Percentiles rank a stretch among this genome's conserved stretches.
These are phyloP conservation scores for Apeltes quadracus DNA, from an alignment of 2,113 vertebrate species.

Conservation along the genomic window DNA sequence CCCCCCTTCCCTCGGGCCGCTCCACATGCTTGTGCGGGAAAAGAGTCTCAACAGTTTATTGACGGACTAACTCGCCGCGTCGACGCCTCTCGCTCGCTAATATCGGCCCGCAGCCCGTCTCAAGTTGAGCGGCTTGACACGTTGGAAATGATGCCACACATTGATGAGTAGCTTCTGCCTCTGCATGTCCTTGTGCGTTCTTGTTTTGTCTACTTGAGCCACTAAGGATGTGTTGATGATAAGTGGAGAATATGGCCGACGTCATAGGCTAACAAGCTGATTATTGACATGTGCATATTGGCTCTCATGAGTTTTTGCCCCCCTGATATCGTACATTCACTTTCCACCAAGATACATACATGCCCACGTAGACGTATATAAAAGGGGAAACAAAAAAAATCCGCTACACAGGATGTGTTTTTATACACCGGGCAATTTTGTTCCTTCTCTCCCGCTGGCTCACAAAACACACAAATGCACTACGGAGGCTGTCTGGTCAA, in stretches of 20 bases:
- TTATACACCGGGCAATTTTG: slow-evolving; percentile 16
- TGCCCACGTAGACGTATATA: background rate
- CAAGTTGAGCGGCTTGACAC: slow-evolving; percentile 15
- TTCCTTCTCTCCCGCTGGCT: slow-evolving; percentile 48
- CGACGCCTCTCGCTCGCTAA: slow-evolving; percentile 34
- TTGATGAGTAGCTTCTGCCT: background rate
- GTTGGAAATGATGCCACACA: slow-evolving; percentile 15
- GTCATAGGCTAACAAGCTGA: slow-evolving; percentile 21
- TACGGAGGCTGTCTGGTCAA: slow-evolving; percentile 67
- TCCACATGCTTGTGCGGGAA: slow-evolving; percentile 34
- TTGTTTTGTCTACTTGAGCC: background rate
- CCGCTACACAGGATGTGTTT: slow-evolving; percentile 8
- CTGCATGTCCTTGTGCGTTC: slow-evolving; percentile 2
- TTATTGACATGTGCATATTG: background rate
- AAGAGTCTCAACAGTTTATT: slow-evolving; percentile 57
- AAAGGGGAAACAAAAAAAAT: background rate
- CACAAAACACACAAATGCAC: slow-evolving; percentile 46
- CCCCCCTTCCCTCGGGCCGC: slow-evolving; percentile 39
- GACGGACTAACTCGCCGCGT: slow-evolving; percentile 54
- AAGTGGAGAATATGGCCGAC: slow-evolving; percentile 30
- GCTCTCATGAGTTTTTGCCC: background rate
- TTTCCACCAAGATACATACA: background rate
- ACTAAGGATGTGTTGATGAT: slow-evolving; percentile 32
- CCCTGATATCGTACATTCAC: background rate
- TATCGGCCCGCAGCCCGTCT: slow-evolving; percentile 25